These are phyloP conservation scores for Drosophila barbarae DNA, from an alignment of 2,888 invertebrate genomes.

Conservation along the genomic window DNA sequence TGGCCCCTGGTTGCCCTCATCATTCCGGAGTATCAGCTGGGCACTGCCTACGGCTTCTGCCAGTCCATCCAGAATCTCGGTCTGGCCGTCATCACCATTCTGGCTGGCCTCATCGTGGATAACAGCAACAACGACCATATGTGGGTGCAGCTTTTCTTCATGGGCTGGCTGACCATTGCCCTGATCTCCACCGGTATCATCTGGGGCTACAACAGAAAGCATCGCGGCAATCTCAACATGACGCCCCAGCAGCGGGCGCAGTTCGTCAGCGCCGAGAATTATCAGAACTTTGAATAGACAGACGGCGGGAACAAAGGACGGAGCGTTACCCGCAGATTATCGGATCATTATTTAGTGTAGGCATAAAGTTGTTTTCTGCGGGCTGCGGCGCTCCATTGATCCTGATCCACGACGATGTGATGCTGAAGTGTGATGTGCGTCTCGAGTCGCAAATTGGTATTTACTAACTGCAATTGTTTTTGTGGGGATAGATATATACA, in stretches of 20 bases:
- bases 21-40: conserved; percentile 94
- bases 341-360: conserved; percentile 34
- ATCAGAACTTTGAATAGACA: conserved; percentile 63
- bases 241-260: conserved; percentile 82
- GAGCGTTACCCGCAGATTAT: conserved; percentile 22
- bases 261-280: conserved; percentile 47
- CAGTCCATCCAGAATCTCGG: conserved; percentile 98
- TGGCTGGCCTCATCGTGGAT: conserved; percentile 94
- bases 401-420: conserved; percentile 35
- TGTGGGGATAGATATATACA: conserved; percentile 19
- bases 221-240: conserved; percentile 87
- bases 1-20: conserved; percentile 97
- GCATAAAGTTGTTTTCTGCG: conserved; percentile 36
- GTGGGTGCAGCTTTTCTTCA: conserved; percentile 95
- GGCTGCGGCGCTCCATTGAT: conserved; percentile 15
- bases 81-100: conserved; percentile 90
- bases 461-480: conserved; percentile 59
- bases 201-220: conserved; percentile 86
- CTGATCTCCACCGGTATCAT: conserved; percentile 86
- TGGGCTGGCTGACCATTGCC: conserved; percentile 89
- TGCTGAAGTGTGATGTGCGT: conserved; percentile 66
- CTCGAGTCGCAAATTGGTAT: conserved; percentile 60
- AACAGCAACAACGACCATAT: conserved; percentile 86
- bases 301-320: conserved; percentile 1
- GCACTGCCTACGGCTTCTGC: conserved; percentile 98